phyloP scores from a whole-genome alignment of 2,797 vertebrate species.

The Sebastolobus altivelis region DNA sequence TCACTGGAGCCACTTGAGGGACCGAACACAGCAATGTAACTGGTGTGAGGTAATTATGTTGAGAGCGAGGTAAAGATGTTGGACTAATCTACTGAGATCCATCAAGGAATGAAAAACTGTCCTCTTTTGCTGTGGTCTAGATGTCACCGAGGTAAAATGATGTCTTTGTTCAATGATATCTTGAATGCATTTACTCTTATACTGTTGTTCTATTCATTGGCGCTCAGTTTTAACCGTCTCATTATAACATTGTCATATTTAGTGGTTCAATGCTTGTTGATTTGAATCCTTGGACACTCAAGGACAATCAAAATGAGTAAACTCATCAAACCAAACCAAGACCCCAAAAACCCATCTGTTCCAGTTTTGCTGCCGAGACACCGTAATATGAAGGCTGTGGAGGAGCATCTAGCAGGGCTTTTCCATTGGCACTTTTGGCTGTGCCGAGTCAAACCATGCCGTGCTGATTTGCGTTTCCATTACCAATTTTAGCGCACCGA shows the following conservation, averaged over 20 bases:
- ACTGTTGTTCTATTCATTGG: background rate
- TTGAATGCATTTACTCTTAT: background rate
- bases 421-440: too few species aligned
- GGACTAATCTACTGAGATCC: constrained; percentile 56
- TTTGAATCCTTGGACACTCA: background rate
- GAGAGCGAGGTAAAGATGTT: constrained; percentile 59
- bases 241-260: constrained; percentile 1
- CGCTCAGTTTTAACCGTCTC: background rate
- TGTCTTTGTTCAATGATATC: background rate
- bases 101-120: constrained; percentile 25
- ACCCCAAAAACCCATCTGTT: background rate
- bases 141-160: background rate
- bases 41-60: constrained; percentile 63
- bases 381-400: background rate
- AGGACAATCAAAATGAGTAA: background rate
- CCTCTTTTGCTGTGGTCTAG: background rate
- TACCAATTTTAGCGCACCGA: too few species aligned
- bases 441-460: too few species aligned
- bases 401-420: too few species aligned
- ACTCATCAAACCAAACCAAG: constrained; percentile 6
- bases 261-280: background rate
- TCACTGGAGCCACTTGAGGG: constrained; percentile 61
- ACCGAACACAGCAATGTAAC: constrained; percentile 59
- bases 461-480: too few species aligned
- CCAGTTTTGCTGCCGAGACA: background rate